Evolutionary conservation across 2,888 invertebrate species (phyloP), one percentile per base, ranked within the genome.

Genomic region (Drosophila neoperkinsi): DNA sequence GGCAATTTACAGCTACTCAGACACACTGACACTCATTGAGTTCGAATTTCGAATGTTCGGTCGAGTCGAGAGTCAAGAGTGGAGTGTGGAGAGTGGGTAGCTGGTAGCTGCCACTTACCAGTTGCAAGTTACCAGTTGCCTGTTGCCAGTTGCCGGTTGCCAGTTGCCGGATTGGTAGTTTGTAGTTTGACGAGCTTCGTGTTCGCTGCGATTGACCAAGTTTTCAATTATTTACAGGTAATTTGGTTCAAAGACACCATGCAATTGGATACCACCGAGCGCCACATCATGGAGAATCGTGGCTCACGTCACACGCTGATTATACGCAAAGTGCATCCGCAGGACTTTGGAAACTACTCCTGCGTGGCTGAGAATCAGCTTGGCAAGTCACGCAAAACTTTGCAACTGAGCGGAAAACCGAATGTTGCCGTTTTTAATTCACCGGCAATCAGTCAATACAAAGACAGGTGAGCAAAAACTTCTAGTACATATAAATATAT

Each of bases 331-430:
- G 95, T 96, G 82, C 95, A 95, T 91, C 94, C 94, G 74, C 94
- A 95, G 81, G 96, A 96, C 94, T 96, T 96, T 92, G 96, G 96
- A 82, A 95, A 95, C 94, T 96, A 96, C 93, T 95, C 95, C 84
- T 96, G 96, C 93, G 95, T 95, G 78, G 96, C 96, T 57, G 95
- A 96, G 92, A 96, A 96, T 94, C 94, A 94, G 90, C 94, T 96
- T 82, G 96, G 96, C 77, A 95, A 95, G 93, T 94, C 95, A 77
- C 94, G 95, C 80, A 95, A 95, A 93, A 95, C 94, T 92, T 94
- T 96, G 77, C 95, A 95, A 93, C 93, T 96, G 88, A 95, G 95
- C 92, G 96, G 96, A 72, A 95, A 94, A 92, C 96, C 96, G 52
- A 95, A 95, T 91, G 94, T 95, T 71, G 95, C 95, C 49, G 94